Evolutionary conservation across 2,797 vertebrate species (phyloP).

Genomic region (Gymnodraco acuticeps): DNA sequence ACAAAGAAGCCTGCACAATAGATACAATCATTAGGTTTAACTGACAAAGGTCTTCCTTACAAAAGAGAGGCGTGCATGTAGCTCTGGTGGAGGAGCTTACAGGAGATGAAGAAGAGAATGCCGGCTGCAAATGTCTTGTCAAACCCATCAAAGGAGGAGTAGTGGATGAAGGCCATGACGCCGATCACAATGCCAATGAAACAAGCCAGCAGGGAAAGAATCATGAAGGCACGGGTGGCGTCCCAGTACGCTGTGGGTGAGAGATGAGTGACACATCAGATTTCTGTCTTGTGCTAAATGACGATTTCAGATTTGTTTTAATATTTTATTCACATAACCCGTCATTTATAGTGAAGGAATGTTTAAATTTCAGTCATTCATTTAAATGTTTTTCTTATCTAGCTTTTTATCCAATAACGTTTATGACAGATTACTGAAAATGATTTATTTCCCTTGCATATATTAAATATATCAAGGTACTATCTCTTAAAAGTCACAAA

Average conservation of each 20-base stretch:
- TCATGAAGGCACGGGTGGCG: constrained; percentile 88
- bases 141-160: constrained; percentile 85
- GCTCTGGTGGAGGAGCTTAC: constrained; percentile 62
- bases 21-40: background rate
- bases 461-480: background rate
- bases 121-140: constrained; percentile 89
- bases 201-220: constrained; percentile 86
- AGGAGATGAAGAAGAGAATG: constrained; percentile 89
- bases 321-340: background rate
- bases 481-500: background rate
- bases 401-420: too few species aligned
- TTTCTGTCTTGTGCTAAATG: background rate
- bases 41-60: background rate
- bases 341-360: background rate
- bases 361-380: background rate
- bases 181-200: constrained; percentile 87
- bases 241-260: constrained; percentile 86
- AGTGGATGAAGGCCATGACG: constrained; percentile 89
- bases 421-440: background rate
- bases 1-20: constrained; percentile 84
- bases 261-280: background rate
- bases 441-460: background rate
- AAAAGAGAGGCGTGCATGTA: background rate
- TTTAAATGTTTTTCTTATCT: background rate
- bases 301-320: background rate